These are phyloP conservation scores for Drosophila differens DNA, from an alignment of 2,888 invertebrate species.

Conservation along the genomic window DNA sequence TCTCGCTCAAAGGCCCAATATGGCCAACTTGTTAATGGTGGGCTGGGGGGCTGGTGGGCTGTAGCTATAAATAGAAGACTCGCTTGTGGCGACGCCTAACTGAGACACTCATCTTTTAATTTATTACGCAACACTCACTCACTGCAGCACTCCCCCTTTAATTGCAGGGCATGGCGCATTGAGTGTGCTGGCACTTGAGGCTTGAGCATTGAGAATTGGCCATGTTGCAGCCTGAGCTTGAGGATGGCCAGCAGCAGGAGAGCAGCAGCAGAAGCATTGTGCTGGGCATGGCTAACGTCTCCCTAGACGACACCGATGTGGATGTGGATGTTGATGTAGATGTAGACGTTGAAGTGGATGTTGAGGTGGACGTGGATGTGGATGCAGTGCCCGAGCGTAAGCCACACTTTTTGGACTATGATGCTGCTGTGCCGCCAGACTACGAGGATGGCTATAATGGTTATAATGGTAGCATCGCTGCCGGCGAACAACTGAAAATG, in stretches of 20 bases:
- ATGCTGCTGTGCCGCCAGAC: slow-evolving; percentile 87
- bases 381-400: slow-evolving; percentile 85
- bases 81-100: slow-evolving; percentile 22
- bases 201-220: slow-evolving; percentile 22
- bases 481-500: slow-evolving; percentile 84
- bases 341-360: slow-evolving; percentile 12
- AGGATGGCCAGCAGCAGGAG: slow-evolving; percentile 74
- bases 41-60: slow-evolving; percentile 12
- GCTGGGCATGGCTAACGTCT: slow-evolving; percentile 57
- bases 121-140: slow-evolving; percentile 34
- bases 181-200: slow-evolving; percentile 30
- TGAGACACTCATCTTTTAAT: slow-evolving; percentile 40
- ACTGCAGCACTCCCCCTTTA: neutral
- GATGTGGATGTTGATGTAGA: slow-evolving; percentile 65
- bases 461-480: slow-evolving; percentile 39
- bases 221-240: slow-evolving; percentile 70
- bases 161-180: slow-evolving; percentile 66
- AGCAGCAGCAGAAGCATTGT: slow-evolving; percentile 20
- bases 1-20: slow-evolving; percentile 36
- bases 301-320: slow-evolving; percentile 62
- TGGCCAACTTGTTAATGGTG: slow-evolving; percentile 33
- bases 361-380: slow-evolving; percentile 66
- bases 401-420: slow-evolving; percentile 88
- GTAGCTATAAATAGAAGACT: slow-evolving; percentile 56
- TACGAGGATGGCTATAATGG: slow-evolving; percentile 76